Evolutionary conservation across 2,113 vertebrate species (phyloP).

Genomic region (Tretioscincus oriximinensis): DNA sequence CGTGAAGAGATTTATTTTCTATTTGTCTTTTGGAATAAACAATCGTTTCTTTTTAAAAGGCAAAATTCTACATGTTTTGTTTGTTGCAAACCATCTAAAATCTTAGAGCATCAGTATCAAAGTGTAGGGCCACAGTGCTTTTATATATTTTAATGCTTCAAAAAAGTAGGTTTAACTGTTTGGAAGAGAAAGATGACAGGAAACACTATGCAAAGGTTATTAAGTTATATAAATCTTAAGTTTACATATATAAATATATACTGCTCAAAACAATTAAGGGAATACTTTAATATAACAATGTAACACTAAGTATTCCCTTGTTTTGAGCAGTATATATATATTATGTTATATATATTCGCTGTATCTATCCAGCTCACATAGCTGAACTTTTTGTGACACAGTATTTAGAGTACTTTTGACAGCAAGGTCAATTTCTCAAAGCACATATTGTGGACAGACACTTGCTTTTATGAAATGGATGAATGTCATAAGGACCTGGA

Average conservation of each 20-base stretch:
- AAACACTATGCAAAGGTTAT: not conserved
- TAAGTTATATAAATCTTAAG: not conserved
- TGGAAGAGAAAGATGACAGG: not conserved
- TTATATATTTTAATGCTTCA: not conserved
- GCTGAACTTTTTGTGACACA: not conserved
- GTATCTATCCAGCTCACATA: not conserved
- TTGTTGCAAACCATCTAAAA: not conserved
- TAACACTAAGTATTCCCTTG: no score
- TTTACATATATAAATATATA: no score
- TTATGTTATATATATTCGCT: not conserved
- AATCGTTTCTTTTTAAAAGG: not conserved
- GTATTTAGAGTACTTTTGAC: not conserved
- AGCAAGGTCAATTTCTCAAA: not conserved
- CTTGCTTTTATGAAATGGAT: not conserved
- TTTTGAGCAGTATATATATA: no score
- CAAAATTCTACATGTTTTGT: not conserved
- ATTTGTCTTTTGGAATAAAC: not conserved
- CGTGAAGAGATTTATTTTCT: no score
- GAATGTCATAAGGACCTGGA: not conserved
- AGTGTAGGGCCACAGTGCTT: not conserved
- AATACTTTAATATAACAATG: no score
- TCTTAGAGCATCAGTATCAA: no score
- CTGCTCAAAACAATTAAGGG: no score
- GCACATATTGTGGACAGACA: not conserved
- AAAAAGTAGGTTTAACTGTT: not conserved